These are phyloP conservation scores for Aix galericulata DNA, from an alignment of 2,113 vertebrate genomes.

Conservation along the genomic window DNA sequence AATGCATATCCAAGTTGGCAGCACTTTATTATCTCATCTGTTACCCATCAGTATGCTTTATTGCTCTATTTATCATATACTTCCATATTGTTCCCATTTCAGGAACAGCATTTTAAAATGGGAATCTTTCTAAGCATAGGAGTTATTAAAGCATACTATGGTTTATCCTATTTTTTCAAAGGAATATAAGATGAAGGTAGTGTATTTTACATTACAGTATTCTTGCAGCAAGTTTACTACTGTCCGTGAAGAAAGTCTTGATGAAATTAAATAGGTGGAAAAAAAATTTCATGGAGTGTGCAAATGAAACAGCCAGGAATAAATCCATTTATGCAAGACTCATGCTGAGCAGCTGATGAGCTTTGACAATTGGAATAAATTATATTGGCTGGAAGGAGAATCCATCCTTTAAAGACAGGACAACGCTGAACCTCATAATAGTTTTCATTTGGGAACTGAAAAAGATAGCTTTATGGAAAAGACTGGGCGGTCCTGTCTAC, in stretches of 20 bases:
- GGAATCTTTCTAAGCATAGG: not conserved
- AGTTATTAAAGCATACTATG: not conserved
- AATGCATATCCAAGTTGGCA: constrained; percentile 1
- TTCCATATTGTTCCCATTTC: constrained; percentile 15
- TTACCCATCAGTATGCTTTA: not conserved
- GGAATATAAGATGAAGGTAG: not conserved
- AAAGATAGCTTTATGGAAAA: not conserved
- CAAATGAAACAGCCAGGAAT: constrained; percentile 57
- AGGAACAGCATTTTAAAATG: not conserved
- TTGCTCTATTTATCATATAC: constrained; percentile 18
- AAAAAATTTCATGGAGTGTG: constrained; percentile 34
- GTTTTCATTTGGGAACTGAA: not conserved
- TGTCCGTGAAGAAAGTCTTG: constrained; percentile 31
- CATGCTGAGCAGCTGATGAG: constrained; percentile 53
- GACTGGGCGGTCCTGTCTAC: not conserved
- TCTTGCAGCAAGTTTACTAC: constrained; percentile 17
- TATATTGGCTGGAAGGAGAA: constrained; percentile 54
- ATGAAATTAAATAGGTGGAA: constrained; percentile 60
- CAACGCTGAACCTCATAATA: not conserved
- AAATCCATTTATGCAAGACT: constrained; percentile 59
- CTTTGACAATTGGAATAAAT: constrained; percentile 63
- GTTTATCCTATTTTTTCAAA: not conserved
- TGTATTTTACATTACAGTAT: not conserved
- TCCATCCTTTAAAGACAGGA: constrained; percentile 4
- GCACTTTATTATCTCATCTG: not conserved